Conservation (phyloP, 2,113 vertebrate species). For the Neodontobutis hainanensis region DNA sequence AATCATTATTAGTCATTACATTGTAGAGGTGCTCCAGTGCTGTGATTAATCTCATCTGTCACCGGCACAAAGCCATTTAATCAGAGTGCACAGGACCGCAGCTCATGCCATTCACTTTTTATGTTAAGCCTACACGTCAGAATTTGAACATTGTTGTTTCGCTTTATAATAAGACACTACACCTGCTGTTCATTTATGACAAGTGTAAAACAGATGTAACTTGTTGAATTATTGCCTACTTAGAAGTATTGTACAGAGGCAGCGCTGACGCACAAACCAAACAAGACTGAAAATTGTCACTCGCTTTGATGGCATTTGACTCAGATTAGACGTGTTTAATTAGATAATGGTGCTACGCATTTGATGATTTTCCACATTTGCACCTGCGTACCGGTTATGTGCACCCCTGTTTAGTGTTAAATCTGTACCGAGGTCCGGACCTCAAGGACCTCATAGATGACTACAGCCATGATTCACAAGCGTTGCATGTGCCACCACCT, state of each 20-base stretch:
- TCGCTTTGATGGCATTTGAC: too few species aligned
- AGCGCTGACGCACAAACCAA: too few species aligned
- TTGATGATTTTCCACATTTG: too few species aligned
- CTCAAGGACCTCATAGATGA: too few species aligned
- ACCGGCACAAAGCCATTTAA: constrained; percentile 27
- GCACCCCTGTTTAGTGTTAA: too few species aligned
- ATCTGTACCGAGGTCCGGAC: too few species aligned
- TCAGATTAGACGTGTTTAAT: too few species aligned
- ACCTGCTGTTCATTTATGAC: constrained; percentile 34
- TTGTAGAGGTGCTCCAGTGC: constrained; percentile 17
- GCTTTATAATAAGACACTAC: constrained; percentile 23
- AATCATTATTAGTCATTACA: constrained; percentile 44
- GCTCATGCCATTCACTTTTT: constrained; percentile 15
- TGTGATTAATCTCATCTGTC: constrained; percentile 56
- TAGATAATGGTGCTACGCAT: too few species aligned
- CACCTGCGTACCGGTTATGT: too few species aligned
- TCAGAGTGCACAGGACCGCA: constrained; percentile 18
- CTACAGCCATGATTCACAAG: neutral
- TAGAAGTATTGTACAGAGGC: too few species aligned
- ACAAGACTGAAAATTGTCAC: too few species aligned
- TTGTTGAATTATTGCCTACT: constrained; percentile 53
- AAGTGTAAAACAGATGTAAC: constrained; percentile 44
- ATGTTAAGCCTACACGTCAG: neutral
- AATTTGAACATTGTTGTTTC: constrained; percentile 25
- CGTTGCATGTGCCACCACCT: neutral